These are phyloP conservation scores for Pithys albifrons DNA, from an alignment of 2,113 vertebrate genomes.

Conservation along the genomic window DNA sequence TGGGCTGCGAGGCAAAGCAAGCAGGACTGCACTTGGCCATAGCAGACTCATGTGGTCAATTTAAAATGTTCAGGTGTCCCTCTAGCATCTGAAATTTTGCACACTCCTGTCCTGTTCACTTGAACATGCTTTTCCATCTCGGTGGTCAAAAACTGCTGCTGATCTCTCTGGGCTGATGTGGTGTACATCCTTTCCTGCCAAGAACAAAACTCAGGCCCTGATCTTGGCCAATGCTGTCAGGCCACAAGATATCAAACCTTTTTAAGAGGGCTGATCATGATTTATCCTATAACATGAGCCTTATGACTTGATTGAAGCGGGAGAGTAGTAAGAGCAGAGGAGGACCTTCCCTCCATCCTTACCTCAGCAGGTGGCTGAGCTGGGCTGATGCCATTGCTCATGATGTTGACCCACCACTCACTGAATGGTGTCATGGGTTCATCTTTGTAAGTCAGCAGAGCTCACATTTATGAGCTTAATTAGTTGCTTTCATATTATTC, in stretches of 20 bases:
- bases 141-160: not conserved
- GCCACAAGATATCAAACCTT: not conserved
- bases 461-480: not conserved
- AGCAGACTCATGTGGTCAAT: not conserved
- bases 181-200: not conserved
- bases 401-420: not conserved
- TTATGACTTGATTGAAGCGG: not conserved
- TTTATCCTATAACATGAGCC: not conserved
- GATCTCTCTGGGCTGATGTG: not conserved
- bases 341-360: not conserved
- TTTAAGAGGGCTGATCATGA: not conserved
- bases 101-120: not conserved
- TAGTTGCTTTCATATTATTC: not conserved
- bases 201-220: not conserved
- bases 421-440: accelerated
- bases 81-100: not conserved
- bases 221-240: not conserved
- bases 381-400: not conserved
- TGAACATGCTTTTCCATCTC: not conserved
- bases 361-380: not conserved
- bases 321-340: not conserved
- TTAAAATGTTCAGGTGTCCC: not conserved
- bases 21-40: accelerated
- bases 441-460: not conserved
- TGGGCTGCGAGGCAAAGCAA: accelerated